Base-by-base conservation (phyloP, 1,140 invertebrate genomes). In the Drosophila sp. region DNA sequence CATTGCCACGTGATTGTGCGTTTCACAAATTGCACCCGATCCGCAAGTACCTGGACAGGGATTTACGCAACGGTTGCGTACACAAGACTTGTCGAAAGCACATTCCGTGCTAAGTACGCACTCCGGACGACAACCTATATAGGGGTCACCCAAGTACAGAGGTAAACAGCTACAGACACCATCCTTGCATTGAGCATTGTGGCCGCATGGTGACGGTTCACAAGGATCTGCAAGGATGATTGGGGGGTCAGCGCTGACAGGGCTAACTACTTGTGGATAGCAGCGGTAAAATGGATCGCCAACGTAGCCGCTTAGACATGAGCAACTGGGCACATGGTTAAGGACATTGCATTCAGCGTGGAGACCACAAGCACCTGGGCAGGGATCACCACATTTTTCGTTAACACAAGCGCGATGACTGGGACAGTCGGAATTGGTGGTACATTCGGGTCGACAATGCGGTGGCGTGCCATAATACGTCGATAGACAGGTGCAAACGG, bases 41-140 rank as follows among this genome's bases (percentile, higher is more conserved):
- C 95, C 96, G 90, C 96, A 97, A 1, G 95, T 95, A 62, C 95
- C 95, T 17, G 94, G 93, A 85, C 96, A 97, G 23, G 96, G 96
- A 93, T 96, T 94, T 5, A 94, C 91, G 90, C 96, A 97, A 89
- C 95, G 95, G 72, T 95, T 95, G 71, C 94, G 94, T 60, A 94
- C 94, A 84, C 96, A 97, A 3, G 96, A 94, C 90, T 94, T 96
- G 50, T 94, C 93, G 60, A 94, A 93, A 0, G 95, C 92, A 90
- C 97, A 98, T 73, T 98, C 97, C 1, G 96, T 95, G 91, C 96
- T 97, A 78, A 96, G 94, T 0, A 96, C 95, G 91, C 97, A 98
- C 92, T 97, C 96, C 11, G 96, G 96, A 75, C 96, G 92, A 92
- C 97, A 97, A 1, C 93, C 94, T 71, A 92, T 82, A 64, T 95